Evolutionary conservation across 2,113 vertebrate species (phyloP).

Genomic region (Chroicocephalus ridibundus): DNA sequence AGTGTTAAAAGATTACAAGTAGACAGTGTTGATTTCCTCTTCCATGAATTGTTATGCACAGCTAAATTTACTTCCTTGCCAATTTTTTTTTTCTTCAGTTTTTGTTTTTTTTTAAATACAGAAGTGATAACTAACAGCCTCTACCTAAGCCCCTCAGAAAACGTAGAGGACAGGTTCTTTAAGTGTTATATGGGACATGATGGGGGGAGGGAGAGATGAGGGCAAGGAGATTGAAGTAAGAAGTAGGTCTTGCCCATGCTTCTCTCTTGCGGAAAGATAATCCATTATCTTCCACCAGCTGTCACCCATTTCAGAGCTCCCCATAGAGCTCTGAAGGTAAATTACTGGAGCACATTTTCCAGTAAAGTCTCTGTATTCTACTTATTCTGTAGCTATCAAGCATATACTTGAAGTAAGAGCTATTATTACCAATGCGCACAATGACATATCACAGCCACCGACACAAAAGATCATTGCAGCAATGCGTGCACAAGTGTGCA

Average conservation of each 20-base stretch:
- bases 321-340: not conserved
- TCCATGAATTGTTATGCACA: constrained; percentile 20
- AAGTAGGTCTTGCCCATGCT: constrained; percentile 64
- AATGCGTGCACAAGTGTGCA: not conserved
- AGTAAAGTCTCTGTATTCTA: not conserved
- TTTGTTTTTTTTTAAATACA: not conserved
- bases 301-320: constrained; percentile 47
- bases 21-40: constrained; percentile 48
- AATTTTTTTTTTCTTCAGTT: not conserved
- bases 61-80: constrained; percentile 38
- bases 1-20: constrained; percentile 20
- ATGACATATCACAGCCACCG: not conserved
- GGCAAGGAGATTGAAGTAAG: constrained; percentile 64
- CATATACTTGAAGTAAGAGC: not conserved
- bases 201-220: constrained; percentile 18
- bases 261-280: constrained; percentile 62
- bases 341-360: not conserved
- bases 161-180: not conserved
- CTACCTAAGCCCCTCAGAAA: not conserved
- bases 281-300: constrained; percentile 79
- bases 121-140: not conserved
- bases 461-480: not conserved
- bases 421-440: not conserved
- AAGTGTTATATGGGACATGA: constrained; percentile 27
- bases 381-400: not conserved